Base-by-base conservation (phyloP, 2,113 vertebrate species). In the Sitta europaea region DNA sequence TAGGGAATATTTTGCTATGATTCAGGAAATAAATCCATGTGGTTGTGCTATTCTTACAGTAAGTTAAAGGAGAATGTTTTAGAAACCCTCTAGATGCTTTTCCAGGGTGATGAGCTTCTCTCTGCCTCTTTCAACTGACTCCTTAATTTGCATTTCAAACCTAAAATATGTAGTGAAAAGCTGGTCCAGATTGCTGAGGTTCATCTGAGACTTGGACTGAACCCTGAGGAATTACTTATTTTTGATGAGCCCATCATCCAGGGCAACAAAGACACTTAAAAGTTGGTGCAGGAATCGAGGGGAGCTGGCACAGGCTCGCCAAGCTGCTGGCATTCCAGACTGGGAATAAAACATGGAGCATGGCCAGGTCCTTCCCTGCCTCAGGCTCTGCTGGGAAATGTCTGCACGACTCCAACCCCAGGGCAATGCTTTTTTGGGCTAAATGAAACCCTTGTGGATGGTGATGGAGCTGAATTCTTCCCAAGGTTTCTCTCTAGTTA, bases 121-220 rank as follows among this genome's bases (percentile, higher is more conserved):
- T 55, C 42, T 33, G 28, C 14, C 31, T 40, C 43, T 76, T 94
- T 38, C 66, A 65, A 61, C 0, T 4, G 6, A 38, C 54, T 68
- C 54, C 40, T 82, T 35, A 33, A 90, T 90, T 84, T 94, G 67
- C 77, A 76, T 82, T 95, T 90, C 77, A 92, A 50, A 81, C 62
- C 35, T 54, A 54, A 87, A 88, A 68, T 11, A 53, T 1, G 7
- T 14, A 59, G 43, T 45, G 50, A 87, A 72, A 85, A 90, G 16
- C 54, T 53, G 50, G 50, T 71, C 74, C 74, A 68, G 83, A 85
- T 54, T 73, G 71, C 87, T 62, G 73, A 87, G 48, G 73, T 79
- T 94, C 67, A 38, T n/a, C 58, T 76, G 82, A 79, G 67, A 62
- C 25, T 84, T 54, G 29, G 35, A 50, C 63, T 80, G 28, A 83